A percentile compares a stretch with the other conserved stretches of the same genome.
phyloP scores from a whole-genome alignment of 2,888 invertebrate species.

The Drosophila acutilabella region DNA sequence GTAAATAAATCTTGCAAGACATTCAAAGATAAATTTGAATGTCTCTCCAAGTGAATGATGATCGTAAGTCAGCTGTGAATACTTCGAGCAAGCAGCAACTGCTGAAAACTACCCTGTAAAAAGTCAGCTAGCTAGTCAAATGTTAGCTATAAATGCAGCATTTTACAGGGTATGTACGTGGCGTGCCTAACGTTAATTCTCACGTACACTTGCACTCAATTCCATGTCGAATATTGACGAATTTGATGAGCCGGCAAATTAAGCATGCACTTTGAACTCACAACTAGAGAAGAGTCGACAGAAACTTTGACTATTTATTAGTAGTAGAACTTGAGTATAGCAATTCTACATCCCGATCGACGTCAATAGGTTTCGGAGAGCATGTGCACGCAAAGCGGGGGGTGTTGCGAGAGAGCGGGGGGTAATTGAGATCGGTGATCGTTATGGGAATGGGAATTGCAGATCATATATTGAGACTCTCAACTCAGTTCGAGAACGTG shows the following conservation, averaged over 20 bases:
- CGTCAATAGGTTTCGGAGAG: conserved; percentile 22
- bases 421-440: conserved; percentile 13
- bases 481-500: conserved; percentile 68
- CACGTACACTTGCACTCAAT: conserved; percentile 19
- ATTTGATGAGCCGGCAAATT: conserved; percentile 57
- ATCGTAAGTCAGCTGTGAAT: too few species aligned
- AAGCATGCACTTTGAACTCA: conserved; percentile 70
- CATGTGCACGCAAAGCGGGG: too few species aligned
- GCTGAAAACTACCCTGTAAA: too few species aligned
- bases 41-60: too few species aligned
- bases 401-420: not conserved
- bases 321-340: not conserved
- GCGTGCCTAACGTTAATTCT: not conserved
- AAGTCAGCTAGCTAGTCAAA: too few species aligned
- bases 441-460: conserved; percentile 53
- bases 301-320: not conserved
- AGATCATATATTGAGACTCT: conserved; percentile 46
- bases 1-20: not conserved
- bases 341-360: conserved; percentile 4
- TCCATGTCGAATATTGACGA: conserved; percentile 57
- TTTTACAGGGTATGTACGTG: not conserved
- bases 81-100: too few species aligned
- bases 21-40: not conserved
- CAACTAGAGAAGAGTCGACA: conserved; percentile 29
- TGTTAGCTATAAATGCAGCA: not conserved